These are phyloP conservation scores for Ormyrus nitidulus DNA, from an alignment of 2,888 invertebrate species.

Conservation along the genomic window DNA sequence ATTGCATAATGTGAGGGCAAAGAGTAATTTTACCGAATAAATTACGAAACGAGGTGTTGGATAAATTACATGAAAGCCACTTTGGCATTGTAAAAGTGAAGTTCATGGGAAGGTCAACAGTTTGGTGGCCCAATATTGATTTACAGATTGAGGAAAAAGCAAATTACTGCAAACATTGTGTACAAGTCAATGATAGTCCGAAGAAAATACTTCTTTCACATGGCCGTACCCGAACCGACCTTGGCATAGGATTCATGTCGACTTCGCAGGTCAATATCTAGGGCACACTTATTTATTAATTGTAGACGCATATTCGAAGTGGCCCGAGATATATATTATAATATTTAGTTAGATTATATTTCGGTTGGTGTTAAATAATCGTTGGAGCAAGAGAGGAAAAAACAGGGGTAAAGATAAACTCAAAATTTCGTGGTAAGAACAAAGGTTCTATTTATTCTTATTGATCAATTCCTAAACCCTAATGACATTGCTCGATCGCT, in stretches of 20 bases:
- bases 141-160: constrained; percentile 15
- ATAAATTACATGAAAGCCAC: constrained; percentile 60
- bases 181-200: constrained; percentile 7
- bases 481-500: no score
- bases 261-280: constrained; percentile 14
- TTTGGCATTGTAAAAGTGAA: constrained; percentile 62
- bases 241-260: constrained; percentile 30
- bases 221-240: constrained; percentile 31
- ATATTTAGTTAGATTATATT: no score
- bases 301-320: constrained; percentile 4
- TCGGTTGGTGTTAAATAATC: no score
- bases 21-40: neutral
- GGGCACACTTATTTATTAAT: constrained; percentile 16
- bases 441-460: no score
- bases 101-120: constrained; percentile 58
- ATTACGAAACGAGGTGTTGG: constrained; percentile 47
- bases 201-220: neutral
- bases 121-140: constrained; percentile 61
- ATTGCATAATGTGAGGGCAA: neutral
- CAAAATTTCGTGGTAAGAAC: no score
- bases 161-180: constrained; percentile 7
- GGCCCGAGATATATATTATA: constrained; percentile 22
- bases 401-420: no score
- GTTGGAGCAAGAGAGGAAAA: no score
- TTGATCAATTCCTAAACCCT: no score